Conservation (phyloP, 2,888 invertebrate species). For the Polydrusus tereticollis region DNA sequence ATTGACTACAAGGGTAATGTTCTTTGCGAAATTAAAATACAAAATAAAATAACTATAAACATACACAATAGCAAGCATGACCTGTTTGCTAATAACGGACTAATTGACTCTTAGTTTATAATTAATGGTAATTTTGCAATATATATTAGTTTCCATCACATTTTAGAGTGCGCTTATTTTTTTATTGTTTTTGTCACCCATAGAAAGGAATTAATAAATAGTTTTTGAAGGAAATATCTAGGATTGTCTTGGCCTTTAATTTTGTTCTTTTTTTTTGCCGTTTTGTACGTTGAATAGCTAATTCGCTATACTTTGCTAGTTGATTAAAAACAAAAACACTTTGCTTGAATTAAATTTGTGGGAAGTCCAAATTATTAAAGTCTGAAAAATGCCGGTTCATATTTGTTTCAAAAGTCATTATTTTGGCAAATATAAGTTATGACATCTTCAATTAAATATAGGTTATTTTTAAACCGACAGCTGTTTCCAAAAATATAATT, state of each 20-base stretch:
- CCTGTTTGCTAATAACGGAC: neutral
- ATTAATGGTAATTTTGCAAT: conserved; percentile 10
- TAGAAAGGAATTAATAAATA: neutral
- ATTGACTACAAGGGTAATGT: conserved; percentile 8
- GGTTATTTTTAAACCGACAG: conserved; percentile 39
- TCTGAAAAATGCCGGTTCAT: neutral
- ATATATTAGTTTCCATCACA: neutral
- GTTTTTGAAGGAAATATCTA: neutral
- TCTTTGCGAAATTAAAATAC: conserved; percentile 14
- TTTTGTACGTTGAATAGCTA: neutral
- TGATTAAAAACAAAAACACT: no score
- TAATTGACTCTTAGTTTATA: neutral
- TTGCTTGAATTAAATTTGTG: no score
- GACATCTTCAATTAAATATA: conserved; percentile 8
- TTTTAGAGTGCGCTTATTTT: neutral
- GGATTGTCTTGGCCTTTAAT: neutral
- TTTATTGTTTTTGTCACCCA: neutral
- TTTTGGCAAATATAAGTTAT: conserved; percentile 15
- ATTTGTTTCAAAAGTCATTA: neutral
- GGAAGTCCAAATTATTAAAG: neutral
- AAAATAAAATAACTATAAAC: conserved; percentile 5
- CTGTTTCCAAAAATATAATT: conserved; percentile 31
- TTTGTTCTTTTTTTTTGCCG: neutral
- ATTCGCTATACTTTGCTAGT: no score
- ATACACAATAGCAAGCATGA: conserved; percentile 1